Conservation (phyloP, 2,797 vertebrate genomes). For the Cyprinodon diabolis region DNA sequence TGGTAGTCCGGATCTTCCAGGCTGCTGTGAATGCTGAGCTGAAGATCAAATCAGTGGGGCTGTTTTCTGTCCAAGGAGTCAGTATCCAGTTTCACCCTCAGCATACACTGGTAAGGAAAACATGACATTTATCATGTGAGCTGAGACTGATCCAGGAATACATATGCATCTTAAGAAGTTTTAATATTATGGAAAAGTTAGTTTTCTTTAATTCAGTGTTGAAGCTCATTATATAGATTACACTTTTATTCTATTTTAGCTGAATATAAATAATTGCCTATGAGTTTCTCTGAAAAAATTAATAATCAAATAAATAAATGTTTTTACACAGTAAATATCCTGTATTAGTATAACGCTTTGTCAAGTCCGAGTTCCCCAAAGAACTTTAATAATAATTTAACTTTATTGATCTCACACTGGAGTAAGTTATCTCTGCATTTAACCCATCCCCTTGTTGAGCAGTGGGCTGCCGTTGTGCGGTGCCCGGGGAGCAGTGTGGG, state of each 20-base stretch:
- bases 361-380: too few species aligned
- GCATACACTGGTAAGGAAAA: conserved; percentile 90
- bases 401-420: too few species aligned
- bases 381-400: too few species aligned
- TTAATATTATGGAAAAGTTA: background rate
- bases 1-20: conserved; percentile 88
- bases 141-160: background rate
- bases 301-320: too few species aligned
- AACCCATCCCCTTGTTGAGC: too few species aligned
- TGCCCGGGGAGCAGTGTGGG: too few species aligned
- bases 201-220: background rate
- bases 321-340: too few species aligned
- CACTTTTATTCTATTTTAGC: background rate
- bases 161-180: background rate
- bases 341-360: too few species aligned
- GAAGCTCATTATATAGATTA: background rate
- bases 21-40: conserved; percentile 88
- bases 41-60: conserved; percentile 90
- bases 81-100: conserved; percentile 92
- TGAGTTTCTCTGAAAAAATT: background rate
- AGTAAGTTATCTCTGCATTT: too few species aligned
- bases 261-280: background rate
- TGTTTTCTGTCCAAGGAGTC: conserved; percentile 90
- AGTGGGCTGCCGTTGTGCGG: too few species aligned
- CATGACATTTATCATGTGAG: conserved; percentile 28